Base-by-base conservation (phyloP, 2,113 vertebrate species). In the Dascyllus trimaculatus region DNA sequence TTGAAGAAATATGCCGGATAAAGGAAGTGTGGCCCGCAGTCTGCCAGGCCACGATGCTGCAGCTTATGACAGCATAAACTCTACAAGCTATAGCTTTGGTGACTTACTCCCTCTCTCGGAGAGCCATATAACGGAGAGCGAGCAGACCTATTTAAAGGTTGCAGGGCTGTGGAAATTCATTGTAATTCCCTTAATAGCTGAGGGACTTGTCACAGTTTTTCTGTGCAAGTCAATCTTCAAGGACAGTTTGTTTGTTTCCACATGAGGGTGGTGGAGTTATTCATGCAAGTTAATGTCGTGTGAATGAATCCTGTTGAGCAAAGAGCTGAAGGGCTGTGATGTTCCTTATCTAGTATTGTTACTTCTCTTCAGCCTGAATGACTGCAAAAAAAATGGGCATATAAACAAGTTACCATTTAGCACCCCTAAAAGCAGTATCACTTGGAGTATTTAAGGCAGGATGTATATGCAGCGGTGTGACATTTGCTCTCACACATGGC, bases 91-190 rank as follows among this genome's bases (percentile, higher is more conserved):
- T 14, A 15, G 71, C 76, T 54, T 22, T 58, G 25, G 43, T 80
- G 80, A 87, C 67, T 67, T 67, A 29, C 80, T 90, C 32, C 56
- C 19, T 40, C 53, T 80, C n/a, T 63, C 51, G 38, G 52, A 87
- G 78, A 85, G 63, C 65, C 71, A 11, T 73, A 59, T 85, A 85
- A 93, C 91, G 89, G 82, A 80, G 89, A 82, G 86, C 71, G 57
- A 38, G 21, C 58, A 59, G 43, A 29, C 69, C 86, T 89, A 92
- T 94, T 93, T 81, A 87, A 91, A 91, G 88, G 81, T 85, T 73
- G 57, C 71, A 71, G 59, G 65, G 65, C 88, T 74, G 71, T 83
- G 66, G 85, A 92, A 93, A 91, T 80, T 59, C 64, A 93, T 81
- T 83, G 75, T 82, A 88, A 84, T 84, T 87, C 79, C 82, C 71